Base-by-base conservation (phyloP, 1,140 invertebrate species). In the Phortica variegata region DNA sequence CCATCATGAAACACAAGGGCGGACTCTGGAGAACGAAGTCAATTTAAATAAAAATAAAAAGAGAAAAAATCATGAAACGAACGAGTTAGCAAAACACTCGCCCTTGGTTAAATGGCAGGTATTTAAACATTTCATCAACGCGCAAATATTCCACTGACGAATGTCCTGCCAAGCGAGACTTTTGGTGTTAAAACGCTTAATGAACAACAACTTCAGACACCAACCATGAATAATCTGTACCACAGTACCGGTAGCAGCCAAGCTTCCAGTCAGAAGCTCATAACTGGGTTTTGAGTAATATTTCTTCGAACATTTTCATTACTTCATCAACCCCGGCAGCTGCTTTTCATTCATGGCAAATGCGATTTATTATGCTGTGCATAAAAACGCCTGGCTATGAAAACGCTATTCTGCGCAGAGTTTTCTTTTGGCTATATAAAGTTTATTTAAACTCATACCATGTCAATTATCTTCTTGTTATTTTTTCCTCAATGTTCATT, bases 361-460 rank as follows among this genome's bases (percentile, higher is more conserved):
- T 37, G 43, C 43, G 23, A 45, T 45, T 45, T 45, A 45, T 45
- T 45, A 45, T 45, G 43, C 34, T 37, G 45, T 52, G 33, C 33
- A 34, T 34, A 15, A 34, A 15, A 34, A 31, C 31, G 47, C n/a
- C n/a, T n/a, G n/a, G 10, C 19, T 1, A 19, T 20, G 32, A 12
- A 12, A 39, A 19, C n/a, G n/a, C n/a, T n/a, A n/a, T n/a, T n/a
- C n/a, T n/a, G n/a, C n/a, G n/a, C n/a, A n/a, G n/a, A n/a, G n/a
- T n/a, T n/a, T n/a, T 39, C 3, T 39, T 19, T 36, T 8, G 26
- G 10, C 6, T 19, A 21, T 45, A 34, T 45, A 16, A 34, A 16
- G 21, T 45, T 29, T 19, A 39, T 19, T 37, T 26, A 36, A 17
- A 6, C 29, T 38, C 19, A 10, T 29, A 10, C n/a, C 31, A 19